A percentile compares a stretch with the other conserved stretches of the same genome.
These are phyloP conservation scores for Euthynnus affinis DNA, from an alignment of 2,797 vertebrate genomes.

Conservation along the genomic window DNA sequence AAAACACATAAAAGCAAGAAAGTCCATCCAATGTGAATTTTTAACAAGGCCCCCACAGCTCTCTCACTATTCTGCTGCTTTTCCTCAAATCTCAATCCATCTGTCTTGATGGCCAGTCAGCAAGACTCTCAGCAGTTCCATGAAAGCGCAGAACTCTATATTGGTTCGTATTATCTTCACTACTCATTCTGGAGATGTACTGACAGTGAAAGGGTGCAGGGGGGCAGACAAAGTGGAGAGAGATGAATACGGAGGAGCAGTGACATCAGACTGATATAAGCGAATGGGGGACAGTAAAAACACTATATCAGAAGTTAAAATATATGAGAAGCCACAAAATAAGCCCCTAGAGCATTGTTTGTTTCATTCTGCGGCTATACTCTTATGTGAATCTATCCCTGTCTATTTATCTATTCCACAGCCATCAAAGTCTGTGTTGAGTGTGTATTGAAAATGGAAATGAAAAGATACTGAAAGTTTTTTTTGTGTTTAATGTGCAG, in stretches of 20 bases:
- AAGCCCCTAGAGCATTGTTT: conserved; percentile 26
- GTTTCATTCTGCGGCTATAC: conserved; percentile 36
- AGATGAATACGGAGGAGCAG: conserved; percentile 52
- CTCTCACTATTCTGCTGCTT: conserved; percentile 34
- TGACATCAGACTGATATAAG: conserved; percentile 45
- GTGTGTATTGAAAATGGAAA: conserved; percentile 8
- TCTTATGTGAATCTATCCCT: conserved; percentile 32
- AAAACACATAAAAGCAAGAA: conserved; percentile 13
- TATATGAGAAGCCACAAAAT: conserved; percentile 47
- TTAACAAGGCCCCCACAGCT: conserved; percentile 44
- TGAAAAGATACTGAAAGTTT: conserved; percentile 3
- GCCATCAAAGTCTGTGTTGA: conserved; percentile 27
- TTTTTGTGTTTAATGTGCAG: background rate
- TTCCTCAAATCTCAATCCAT: conserved; percentile 54
- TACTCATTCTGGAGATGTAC: conserved; percentile 62
- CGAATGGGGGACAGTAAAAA: conserved; percentile 28
- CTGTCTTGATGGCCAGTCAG: conserved; percentile 55
- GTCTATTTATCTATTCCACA: conserved; percentile 41
- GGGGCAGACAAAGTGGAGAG: conserved; percentile 41
- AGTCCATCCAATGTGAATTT: conserved; percentile 44
- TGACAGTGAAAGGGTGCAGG: conserved; percentile 51
- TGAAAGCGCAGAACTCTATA: conserved; percentile 29
- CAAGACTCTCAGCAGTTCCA: conserved; percentile 34
- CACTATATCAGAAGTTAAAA: conserved; percentile 41
- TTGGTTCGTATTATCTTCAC: conserved; percentile 49